Evolutionary conservation across 1,140 invertebrate species (phyloP).

Genomic region (Diachasmimorpha longicaudata): DNA sequence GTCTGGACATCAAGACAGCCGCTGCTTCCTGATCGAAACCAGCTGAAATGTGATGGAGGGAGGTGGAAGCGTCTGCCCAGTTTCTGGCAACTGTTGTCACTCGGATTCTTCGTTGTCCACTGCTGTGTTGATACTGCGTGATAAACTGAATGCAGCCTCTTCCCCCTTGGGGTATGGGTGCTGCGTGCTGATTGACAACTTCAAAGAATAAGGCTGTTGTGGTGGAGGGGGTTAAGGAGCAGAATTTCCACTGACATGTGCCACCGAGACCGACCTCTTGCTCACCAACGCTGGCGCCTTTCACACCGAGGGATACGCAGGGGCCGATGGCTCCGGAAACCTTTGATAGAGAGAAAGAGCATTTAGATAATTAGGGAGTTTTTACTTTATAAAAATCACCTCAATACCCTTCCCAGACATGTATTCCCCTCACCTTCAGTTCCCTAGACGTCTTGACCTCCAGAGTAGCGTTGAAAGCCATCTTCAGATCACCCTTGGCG

Average conservation of each 20-base stretch:
- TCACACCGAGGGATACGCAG: slow-evolving; percentile 92
- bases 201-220: slow-evolving; percentile 97
- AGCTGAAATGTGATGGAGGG: slow-evolving; percentile 83
- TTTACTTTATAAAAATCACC: too few species aligned
- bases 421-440: slow-evolving; percentile 66
- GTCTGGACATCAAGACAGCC: slow-evolving; percentile 94
- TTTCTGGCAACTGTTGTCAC: slow-evolving; percentile 97
- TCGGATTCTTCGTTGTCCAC: slow-evolving; percentile 90
- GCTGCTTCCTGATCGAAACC: slow-evolving; percentile 98
- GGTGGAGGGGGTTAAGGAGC: slow-evolving; percentile 89
- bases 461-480: slow-evolving; percentile 97
- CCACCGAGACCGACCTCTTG: slow-evolving; percentile 97
- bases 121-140: slow-evolving; percentile 98
- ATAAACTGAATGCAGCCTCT: slow-evolving; percentile 98
- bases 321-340: slow-evolving; percentile 95
- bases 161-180: slow-evolving; percentile 94
- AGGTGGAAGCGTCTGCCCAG: slow-evolving; percentile 83
- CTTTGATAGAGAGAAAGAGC: too few species aligned
- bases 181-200: slow-evolving; percentile 95
- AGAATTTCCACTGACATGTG: slow-evolving; percentile 98
- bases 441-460: slow-evolving; percentile 95
- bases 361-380: too few species aligned
- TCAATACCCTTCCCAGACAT: too few species aligned
- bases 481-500: slow-evolving; percentile 90
- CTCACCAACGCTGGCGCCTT: slow-evolving; percentile 90